Percentiles rank a stretch among this genome's conserved stretches.
Conservation (phyloP, 92 coral and sea anemone genomes). For the Hydrozoanthus gracilis region DNA sequence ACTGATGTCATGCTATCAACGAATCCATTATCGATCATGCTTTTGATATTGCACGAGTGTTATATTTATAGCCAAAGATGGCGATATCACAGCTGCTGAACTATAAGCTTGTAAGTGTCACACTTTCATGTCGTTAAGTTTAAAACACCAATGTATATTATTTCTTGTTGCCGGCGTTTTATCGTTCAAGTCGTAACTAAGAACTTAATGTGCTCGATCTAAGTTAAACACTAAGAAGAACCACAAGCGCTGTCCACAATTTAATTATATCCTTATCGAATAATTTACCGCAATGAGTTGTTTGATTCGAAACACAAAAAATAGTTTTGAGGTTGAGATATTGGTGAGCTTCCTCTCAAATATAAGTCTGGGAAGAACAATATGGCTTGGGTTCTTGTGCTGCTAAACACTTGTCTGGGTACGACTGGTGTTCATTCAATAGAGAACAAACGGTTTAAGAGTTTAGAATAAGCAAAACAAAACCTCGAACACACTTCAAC, state of each 20-base stretch:
- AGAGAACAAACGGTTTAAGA: background rate
- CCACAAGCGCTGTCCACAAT: background rate
- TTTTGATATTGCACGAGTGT: slow-evolving; percentile 19
- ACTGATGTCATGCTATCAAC: too few relatives aligned
- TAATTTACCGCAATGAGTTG: background rate
- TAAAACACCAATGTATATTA: background rate
- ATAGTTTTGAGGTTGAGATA: slow-evolving; percentile 2
- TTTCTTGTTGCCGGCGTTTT: slow-evolving; percentile 6
- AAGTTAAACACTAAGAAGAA: background rate
- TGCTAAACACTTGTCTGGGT: background rate
- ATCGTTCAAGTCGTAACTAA: background rate
- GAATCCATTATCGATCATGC: background rate
- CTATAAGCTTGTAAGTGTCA: background rate
- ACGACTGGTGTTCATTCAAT: background rate
- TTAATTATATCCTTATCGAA: background rate
- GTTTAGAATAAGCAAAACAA: slow-evolving; percentile 31
- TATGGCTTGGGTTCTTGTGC: background rate
- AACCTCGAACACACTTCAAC: slow-evolving; percentile 19
- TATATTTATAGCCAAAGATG: background rate
- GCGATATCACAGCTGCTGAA: background rate
- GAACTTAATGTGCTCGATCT: background rate
- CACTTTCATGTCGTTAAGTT: background rate
- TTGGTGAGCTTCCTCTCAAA: background rate
- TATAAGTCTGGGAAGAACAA: background rate
- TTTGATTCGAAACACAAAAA: background rate